Percentiles rank a stretch among this genome's conserved stretches.
Conservation (phyloP, 2,113 vertebrate species). For the Bos indicus region DNA sequence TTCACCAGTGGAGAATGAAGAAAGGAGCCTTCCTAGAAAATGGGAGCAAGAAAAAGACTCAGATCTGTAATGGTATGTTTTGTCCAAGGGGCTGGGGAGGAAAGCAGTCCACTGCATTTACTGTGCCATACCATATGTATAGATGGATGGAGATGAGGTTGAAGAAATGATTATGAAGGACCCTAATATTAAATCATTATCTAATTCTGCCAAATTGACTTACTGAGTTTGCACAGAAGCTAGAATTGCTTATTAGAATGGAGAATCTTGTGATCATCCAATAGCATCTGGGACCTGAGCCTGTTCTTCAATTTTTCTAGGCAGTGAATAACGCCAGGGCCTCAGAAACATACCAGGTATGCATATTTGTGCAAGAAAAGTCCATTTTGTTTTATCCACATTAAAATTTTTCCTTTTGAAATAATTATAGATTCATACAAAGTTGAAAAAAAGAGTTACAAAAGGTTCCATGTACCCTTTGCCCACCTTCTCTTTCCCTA, state of each 20-base stretch:
- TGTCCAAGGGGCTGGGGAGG: not conserved
- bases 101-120: not conserved
- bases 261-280: not conserved
- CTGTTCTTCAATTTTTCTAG: not conserved
- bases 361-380: not conserved
- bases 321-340: not conserved
- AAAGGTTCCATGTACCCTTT: not conserved
- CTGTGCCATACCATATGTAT: not conserved
- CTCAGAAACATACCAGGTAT: not conserved
- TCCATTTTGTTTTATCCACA: not conserved
- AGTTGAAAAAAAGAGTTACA: not conserved
- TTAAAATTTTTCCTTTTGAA: not conserved
- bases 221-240: conserved; percentile 29
- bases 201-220: conserved; percentile 13
- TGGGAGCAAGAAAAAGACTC: not conserved
- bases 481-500: not conserved
- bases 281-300: not conserved
- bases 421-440: not conserved
- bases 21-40: not conserved
- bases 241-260: not conserved
- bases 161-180: not conserved
- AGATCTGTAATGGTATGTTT: not conserved
- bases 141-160: not conserved
- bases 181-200: not conserved
- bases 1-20: not conserved